Evolutionary conservation across 2,113 vertebrate genomes (phyloP).

Genomic region (Colaptes auratus): DNA sequence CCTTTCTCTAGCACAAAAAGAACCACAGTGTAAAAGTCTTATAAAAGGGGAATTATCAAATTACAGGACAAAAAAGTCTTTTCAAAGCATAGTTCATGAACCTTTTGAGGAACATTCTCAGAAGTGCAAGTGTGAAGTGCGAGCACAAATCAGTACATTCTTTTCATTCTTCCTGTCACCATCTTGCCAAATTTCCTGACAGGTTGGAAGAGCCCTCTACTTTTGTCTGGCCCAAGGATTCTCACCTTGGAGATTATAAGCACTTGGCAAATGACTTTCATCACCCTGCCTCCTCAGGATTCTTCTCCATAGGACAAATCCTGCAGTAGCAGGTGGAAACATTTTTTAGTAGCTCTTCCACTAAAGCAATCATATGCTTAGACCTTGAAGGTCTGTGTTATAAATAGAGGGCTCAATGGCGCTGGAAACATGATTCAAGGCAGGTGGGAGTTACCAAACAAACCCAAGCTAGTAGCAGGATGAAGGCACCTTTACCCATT

Average conservation of each 20-base stretch:
- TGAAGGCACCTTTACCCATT: background rate
- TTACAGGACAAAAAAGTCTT: background rate
- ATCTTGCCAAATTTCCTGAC: slow-evolving; percentile 4
- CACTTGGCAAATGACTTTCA: background rate
- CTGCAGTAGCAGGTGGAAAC: background rate
- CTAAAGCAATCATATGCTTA: background rate
- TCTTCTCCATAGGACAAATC: background rate
- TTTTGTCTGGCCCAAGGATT: slow-evolving; percentile 10
- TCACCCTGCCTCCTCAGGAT: background rate
- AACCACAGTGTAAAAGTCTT: background rate
- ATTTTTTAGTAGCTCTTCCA: background rate
- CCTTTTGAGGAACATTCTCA: background rate
- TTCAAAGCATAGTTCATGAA: background rate
- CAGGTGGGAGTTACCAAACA: background rate
- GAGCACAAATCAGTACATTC: background rate
- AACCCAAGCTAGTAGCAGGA: fast-evolving
- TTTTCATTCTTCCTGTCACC: background rate
- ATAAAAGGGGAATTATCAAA: slow-evolving; percentile 21
- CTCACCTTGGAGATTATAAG: slow-evolving; percentile 15
- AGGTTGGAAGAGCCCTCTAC: background rate
- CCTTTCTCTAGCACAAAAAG: background rate
- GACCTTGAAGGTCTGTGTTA: background rate
- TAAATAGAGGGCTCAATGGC: background rate
- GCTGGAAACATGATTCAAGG: background rate
- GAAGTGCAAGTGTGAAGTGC: background rate